These are phyloP conservation scores for Fregetta grallaria DNA, from an alignment of 2,113 vertebrate species.

Conservation along the genomic window DNA sequence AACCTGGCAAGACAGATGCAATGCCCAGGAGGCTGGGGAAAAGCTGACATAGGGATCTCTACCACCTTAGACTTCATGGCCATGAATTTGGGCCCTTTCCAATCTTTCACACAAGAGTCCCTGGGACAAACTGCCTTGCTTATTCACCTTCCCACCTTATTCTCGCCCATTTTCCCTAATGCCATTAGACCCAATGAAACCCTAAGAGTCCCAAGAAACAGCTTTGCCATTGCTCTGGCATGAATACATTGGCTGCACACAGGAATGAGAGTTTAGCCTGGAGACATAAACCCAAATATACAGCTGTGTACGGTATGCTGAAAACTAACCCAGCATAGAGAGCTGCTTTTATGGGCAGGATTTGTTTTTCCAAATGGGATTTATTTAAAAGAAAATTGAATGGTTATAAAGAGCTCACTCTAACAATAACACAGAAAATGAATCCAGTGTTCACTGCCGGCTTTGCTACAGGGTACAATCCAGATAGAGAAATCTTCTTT, in stretches of 20 bases:
- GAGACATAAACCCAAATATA: slow-evolving; percentile 59
- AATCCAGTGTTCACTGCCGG: slow-evolving; percentile 19
- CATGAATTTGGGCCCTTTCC: not conserved
- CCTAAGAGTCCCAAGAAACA: not conserved
- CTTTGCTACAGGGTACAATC: not conserved
- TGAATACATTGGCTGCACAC: not conserved
- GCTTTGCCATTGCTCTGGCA: slow-evolving; percentile 13
- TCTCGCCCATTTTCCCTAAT: not conserved
- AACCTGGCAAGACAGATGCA: not conserved
- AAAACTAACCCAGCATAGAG: slow-evolving; percentile 46
- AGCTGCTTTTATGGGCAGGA: slow-evolving; percentile 53
- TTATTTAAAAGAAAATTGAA: slow-evolving; percentile 62
- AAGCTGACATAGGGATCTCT: not conserved
- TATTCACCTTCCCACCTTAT: not conserved
- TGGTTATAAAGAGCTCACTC: slow-evolving; percentile 57
- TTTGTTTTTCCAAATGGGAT: slow-evolving; percentile 71
- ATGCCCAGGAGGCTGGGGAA: not conserved
- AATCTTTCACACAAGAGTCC: not conserved
- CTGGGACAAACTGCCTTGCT: not conserved
- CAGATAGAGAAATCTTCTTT: slow-evolving; percentile 16
- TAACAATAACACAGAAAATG: slow-evolving; percentile 65
- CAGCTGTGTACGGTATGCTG: slow-evolving; percentile 40
- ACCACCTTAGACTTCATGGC: not conserved
- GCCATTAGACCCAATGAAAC: not conserved
- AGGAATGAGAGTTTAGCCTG: slow-evolving; percentile 45